Conservation (phyloP, 2,888 invertebrate genomes). For the Andrena hattorfiana region DNA sequence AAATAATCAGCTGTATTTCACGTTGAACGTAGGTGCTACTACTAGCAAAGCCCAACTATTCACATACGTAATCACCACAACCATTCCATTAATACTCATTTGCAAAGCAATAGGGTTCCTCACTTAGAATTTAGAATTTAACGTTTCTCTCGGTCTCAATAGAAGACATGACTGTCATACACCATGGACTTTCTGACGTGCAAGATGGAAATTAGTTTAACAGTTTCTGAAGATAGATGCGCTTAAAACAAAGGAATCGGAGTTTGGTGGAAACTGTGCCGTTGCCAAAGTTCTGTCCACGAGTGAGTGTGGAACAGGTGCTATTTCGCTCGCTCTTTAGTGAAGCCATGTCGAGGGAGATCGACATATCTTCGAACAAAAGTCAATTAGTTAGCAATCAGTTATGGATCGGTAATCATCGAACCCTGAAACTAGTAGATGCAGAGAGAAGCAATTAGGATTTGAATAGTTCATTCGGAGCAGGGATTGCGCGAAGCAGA, state of each 20-base stretch:
- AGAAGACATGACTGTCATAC: not conserved
- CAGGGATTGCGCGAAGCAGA: too few relatives aligned
- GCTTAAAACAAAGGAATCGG: slow-evolving; percentile 2
- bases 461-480: not conserved
- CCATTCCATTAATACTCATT: too few relatives aligned
- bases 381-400: slow-evolving; percentile 1
- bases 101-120: too few relatives aligned
- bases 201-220: not conserved
- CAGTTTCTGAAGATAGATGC: not conserved
- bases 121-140: not conserved
- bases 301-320: slow-evolving; percentile 7
- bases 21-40: too few relatives aligned
- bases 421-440: not conserved
- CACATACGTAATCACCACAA: too few relatives aligned
- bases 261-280: slow-evolving; percentile 16
- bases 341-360: not conserved
- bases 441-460: not conserved
- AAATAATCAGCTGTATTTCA: too few relatives aligned
- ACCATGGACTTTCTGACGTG: not conserved
- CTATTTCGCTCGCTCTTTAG: not conserved
- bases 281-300: slow-evolving; percentile 31
- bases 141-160: not conserved
- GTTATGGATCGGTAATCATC: not conserved
- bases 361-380: slow-evolving; percentile 1
- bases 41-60: too few relatives aligned